A percentile compares a stretch with the other conserved stretches of the same genome.
Conservation (phyloP, 1,140 invertebrate genomes). For the Ephestia elutella region DNA sequence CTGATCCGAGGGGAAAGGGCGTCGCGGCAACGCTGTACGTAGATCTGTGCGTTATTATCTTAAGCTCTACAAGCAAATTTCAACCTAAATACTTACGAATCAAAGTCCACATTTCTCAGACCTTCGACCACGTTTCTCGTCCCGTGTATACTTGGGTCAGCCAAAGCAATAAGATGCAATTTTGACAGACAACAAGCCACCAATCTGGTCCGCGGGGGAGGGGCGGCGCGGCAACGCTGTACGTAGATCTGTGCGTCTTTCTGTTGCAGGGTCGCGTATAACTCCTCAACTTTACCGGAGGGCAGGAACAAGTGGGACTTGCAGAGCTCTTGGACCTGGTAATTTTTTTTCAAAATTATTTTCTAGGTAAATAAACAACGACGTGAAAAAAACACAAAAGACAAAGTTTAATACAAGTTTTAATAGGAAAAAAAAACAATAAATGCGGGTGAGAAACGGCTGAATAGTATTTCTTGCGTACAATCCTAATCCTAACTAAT, state of each 20-base stretch:
- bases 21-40: conserved; percentile 84
- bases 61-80: background rate
- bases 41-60: too few species aligned
- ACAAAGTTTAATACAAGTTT: background rate
- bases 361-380: too few species aligned
- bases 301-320: conserved; percentile 89
- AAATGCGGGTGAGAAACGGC: too few species aligned
- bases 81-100: conserved; percentile 30
- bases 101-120: conserved; percentile 45
- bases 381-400: too few species aligned
- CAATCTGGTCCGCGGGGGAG: conserved; percentile 79
- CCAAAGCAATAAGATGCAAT: conserved; percentile 85
- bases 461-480: too few species aligned
- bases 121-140: conserved; percentile 30
- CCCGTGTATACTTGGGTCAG: conserved; percentile 90
- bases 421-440: too few species aligned
- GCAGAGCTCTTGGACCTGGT: conserved; percentile 77
- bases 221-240: conserved; percentile 77
- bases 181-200: conserved; percentile 44
- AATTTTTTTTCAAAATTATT: background rate
- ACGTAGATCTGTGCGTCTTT: conserved; percentile 97
- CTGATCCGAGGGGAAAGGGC: conserved; percentile 79
- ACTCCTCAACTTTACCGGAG: conserved; percentile 89
- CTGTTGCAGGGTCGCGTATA: conserved; percentile 88
- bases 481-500: too few species aligned